Conservation (phyloP, 2,113 vertebrate genomes). For the Genyomyrus donnyi region DNA sequence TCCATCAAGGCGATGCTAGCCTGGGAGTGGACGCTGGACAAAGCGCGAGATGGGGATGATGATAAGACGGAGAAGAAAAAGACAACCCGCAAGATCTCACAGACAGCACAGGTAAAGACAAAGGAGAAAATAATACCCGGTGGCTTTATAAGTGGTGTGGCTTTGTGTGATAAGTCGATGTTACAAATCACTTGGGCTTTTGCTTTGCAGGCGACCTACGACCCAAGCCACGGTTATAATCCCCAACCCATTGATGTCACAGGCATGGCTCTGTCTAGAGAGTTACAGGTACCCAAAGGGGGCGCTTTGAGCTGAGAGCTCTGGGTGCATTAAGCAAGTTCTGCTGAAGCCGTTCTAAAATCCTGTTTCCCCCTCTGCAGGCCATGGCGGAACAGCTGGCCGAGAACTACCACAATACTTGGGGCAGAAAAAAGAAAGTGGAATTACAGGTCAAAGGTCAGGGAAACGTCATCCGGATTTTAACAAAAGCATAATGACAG, state of each 20-base stretch:
- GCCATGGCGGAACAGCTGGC: slow-evolving; percentile 91
- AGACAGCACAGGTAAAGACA: slow-evolving; percentile 72
- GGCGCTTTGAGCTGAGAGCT: neutral
- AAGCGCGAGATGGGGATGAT: slow-evolving; percentile 78
- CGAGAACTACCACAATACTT: slow-evolving; percentile 92
- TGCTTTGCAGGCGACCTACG: slow-evolving; percentile 65
- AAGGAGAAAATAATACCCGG: no score
- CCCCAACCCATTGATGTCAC: slow-evolving; percentile 80
- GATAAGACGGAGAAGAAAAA: slow-evolving; percentile 83
- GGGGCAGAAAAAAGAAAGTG: slow-evolving; percentile 87
- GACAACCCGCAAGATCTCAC: slow-evolving; percentile 79
- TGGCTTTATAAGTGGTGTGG: neutral
- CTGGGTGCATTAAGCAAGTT: neutral
- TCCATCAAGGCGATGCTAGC: slow-evolving; percentile 89
- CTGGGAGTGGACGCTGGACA: slow-evolving; percentile 89
- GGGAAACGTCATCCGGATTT: neutral
- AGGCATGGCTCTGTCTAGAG: slow-evolving; percentile 78
- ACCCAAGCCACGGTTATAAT: slow-evolving; percentile 81
- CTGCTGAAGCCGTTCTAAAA: neutral
- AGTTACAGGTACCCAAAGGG: slow-evolving; percentile 67
- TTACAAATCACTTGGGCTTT: slow-evolving; percentile 9
- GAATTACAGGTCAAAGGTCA: slow-evolving; percentile 82
- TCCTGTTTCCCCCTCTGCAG: slow-evolving; percentile 45
- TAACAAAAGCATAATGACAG: neutral
- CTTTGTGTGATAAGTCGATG: neutral